phyloP scores from a whole-genome alignment of 1,140 invertebrate species.

The Rhopalosiphum maidis region DNA sequence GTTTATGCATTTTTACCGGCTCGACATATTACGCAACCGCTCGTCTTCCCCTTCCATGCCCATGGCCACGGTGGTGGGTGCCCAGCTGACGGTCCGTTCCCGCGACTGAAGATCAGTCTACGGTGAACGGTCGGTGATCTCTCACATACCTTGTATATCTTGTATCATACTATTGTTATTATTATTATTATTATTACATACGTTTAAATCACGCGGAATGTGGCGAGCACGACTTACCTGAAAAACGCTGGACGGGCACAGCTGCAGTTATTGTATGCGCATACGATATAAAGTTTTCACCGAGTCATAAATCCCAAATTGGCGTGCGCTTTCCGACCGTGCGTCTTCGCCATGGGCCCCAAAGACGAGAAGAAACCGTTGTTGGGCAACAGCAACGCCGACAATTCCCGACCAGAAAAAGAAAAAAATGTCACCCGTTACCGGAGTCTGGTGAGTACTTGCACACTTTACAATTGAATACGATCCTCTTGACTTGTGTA shows the following conservation, averaged over 20 bases:
- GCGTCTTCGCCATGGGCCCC: neutral
- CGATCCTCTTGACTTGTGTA: neutral
- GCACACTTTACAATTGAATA: neutral
- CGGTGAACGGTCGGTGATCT: neutral
- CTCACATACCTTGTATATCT: neutral
- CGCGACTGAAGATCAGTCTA: neutral
- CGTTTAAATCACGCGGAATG: neutral
- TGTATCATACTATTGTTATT: neutral
- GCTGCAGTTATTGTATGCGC: neutral
- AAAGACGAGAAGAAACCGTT: conserved; percentile 22
- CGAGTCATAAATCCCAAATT: neutral
- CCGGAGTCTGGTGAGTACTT: conserved; percentile 22
- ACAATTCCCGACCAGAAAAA: neutral
- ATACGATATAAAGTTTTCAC: neutral
- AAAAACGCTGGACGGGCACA: neutral
- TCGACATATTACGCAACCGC: neutral
- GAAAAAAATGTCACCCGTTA: neutral
- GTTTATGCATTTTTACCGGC: neutral
- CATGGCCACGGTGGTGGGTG: neutral
- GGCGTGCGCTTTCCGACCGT: neutral
- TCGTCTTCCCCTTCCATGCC: neutral
- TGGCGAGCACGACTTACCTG: neutral
- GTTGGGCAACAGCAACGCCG: neutral
- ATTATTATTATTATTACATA: neutral
- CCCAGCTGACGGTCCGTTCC: neutral